Evolutionary conservation across 2,888 invertebrate genomes (phyloP).

Genomic region (Gymnoscelis rufifasciata): DNA sequence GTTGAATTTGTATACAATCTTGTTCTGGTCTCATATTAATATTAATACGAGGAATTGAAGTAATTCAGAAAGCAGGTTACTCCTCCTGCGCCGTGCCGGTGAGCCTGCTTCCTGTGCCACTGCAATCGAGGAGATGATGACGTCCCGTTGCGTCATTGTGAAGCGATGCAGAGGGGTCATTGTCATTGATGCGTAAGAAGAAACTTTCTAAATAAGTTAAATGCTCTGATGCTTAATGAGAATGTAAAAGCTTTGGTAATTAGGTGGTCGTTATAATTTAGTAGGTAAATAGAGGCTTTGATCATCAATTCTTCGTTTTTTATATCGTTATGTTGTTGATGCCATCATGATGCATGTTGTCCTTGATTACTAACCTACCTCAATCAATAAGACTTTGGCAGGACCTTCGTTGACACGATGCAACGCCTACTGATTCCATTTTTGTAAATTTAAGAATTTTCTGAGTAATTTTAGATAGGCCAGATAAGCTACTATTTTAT

Average conservation of each 20-base stretch:
- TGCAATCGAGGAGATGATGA: conserved; percentile 25
- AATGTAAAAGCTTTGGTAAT: conserved; percentile 10
- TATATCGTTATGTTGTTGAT: too few relatives aligned
- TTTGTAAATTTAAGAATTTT: too few relatives aligned
- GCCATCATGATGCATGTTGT: too few relatives aligned
- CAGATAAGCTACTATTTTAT: too few relatives aligned
- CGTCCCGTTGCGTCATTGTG: conserved; percentile 36
- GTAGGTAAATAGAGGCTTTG: neutral
- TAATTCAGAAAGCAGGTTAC: neutral
- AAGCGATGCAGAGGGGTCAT: conserved; percentile 44
- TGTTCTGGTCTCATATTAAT: too few relatives aligned
- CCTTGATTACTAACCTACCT: too few relatives aligned
- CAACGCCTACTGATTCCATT: too few relatives aligned
- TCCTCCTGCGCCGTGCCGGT: neutral
- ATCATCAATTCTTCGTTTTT: neutral
- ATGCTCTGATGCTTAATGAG: conserved; percentile 17
- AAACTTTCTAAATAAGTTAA: conserved; percentile 28
- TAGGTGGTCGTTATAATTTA: conserved; percentile 1
- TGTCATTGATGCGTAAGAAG: conserved; percentile 44
- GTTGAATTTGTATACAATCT: too few relatives aligned
- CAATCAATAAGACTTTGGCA: too few relatives aligned
- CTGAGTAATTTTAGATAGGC: too few relatives aligned
- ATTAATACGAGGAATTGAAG: too few relatives aligned
- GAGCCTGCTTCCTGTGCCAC: conserved; percentile 4
- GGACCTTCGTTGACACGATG: too few relatives aligned